These are phyloP conservation scores for Neomorphus geoffroyi DNA, from an alignment of 2,797 vertebrate species.

Conservation along the genomic window DNA sequence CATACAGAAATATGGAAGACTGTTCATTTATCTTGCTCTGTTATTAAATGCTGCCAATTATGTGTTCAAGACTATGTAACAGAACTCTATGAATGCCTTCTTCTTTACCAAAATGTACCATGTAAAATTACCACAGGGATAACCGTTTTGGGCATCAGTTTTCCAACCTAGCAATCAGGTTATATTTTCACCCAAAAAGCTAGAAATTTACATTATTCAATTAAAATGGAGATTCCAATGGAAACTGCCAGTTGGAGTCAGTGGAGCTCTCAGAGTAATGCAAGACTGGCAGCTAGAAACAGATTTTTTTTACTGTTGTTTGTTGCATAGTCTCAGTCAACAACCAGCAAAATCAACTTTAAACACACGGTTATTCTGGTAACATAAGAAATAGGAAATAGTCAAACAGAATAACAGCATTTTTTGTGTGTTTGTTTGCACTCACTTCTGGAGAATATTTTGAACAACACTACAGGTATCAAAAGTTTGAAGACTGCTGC, in stretches of 20 bases:
- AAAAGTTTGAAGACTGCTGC: background rate
- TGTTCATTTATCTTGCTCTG: background rate
- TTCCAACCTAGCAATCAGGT: background rate
- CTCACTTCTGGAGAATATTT: background rate
- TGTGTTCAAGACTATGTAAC: background rate
- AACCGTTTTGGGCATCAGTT: background rate
- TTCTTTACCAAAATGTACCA: background rate
- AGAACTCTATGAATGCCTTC: background rate
- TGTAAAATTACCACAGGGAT: background rate
- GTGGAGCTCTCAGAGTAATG: background rate
- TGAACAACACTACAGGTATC: background rate
- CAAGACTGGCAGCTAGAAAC: background rate
- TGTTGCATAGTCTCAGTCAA: background rate
- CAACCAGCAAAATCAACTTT: background rate
- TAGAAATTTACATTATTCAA: background rate
- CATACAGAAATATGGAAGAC: background rate
- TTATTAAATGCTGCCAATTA: background rate
- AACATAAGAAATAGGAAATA: background rate
- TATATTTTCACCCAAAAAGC: background rate
- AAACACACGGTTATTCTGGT: background rate
- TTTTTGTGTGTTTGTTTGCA: background rate
- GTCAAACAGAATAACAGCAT: background rate
- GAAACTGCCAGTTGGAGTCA: background rate
- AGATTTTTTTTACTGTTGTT: background rate
- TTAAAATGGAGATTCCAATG: background rate